phyloP scores from a whole-genome alignment of 2,113 vertebrate species.

The Stegastes partitus region DNA sequence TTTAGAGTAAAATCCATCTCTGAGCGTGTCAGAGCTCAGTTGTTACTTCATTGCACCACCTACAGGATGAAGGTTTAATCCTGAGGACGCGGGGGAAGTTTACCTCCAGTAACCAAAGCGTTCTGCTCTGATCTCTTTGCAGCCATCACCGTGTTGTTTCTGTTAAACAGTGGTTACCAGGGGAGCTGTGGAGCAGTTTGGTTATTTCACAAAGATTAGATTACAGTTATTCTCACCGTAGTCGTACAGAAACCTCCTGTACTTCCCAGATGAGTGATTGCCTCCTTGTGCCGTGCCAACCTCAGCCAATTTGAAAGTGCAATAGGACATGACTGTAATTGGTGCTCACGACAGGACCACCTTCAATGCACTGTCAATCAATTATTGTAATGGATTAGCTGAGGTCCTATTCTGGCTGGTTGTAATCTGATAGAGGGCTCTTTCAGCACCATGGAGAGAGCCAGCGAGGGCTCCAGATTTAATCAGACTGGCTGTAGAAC shows the following conservation, averaged over 20 bases:
- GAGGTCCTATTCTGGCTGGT: constrained; percentile 91
- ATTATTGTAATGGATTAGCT: constrained; percentile 97
- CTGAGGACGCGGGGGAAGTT: constrained; percentile 12
- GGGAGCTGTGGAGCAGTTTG: constrained; percentile 31
- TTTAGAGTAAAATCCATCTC: not conserved
- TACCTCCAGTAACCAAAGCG: constrained; percentile 13
- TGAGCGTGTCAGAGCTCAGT: constrained; percentile 27
- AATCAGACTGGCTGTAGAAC: constrained; percentile 94
- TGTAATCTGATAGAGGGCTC: constrained; percentile 96
- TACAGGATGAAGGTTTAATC: constrained; percentile 68
- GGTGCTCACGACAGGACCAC: constrained; percentile 92
- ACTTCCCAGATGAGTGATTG: constrained; percentile 57
- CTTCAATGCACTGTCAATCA: constrained; percentile 92
- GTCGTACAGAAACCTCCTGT: constrained; percentile 33
- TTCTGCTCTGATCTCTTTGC: not conserved
- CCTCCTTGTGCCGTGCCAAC: constrained; percentile 54
- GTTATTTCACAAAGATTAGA: constrained; percentile 46
- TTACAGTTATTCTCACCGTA: constrained; percentile 40
- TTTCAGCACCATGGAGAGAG: constrained; percentile 95
- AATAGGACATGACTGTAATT: constrained; percentile 86
- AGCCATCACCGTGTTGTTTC: not conserved
- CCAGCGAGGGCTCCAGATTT: constrained; percentile 95
- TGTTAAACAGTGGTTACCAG: constrained; percentile 40
- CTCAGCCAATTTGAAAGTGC: constrained; percentile 73
- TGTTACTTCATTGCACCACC: constrained; percentile 73